These are phyloP conservation scores for Perognathus longimembris DNA, from an alignment of 2,113 vertebrate species.

Conservation along the genomic window DNA sequence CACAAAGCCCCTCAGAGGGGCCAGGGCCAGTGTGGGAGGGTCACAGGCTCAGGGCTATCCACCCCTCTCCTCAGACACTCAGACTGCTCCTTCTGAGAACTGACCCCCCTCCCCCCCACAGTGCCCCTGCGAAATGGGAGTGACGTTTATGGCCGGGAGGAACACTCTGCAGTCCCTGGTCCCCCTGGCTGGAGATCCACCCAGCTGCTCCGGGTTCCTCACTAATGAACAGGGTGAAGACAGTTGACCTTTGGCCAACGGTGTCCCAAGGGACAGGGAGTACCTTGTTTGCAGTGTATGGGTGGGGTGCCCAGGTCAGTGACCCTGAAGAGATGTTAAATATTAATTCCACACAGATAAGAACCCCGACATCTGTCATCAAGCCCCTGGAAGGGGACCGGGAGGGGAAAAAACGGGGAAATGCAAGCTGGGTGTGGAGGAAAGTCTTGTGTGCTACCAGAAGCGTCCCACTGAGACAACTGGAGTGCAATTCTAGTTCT, in stretches of 20 bases:
- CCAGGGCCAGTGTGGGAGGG: background rate
- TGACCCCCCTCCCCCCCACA: background rate
- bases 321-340: constrained; percentile 66
- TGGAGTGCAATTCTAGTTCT: background rate
- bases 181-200: background rate
- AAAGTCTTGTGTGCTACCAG: background rate
- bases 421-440: background rate
- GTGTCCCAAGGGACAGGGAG: background rate
- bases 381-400: background rate
- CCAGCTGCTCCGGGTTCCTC: background rate
- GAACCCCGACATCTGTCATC: background rate
- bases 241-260: constrained; percentile 50
- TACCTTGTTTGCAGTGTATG: background rate
- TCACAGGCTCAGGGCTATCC: background rate
- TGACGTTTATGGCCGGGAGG: constrained; percentile 11
- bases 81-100: background rate
- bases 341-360: constrained; percentile 74
- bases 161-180: background rate
- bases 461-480: background rate
- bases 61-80: background rate
- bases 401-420: background rate
- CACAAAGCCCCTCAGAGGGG: background rate
- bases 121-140: background rate
- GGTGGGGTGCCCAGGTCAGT: background rate
- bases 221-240: constrained; percentile 10